Evolutionary conservation across 35 echinoderm and acorn worm genomes (phyloP).

Genomic region (Acanthaster planci): DNA sequence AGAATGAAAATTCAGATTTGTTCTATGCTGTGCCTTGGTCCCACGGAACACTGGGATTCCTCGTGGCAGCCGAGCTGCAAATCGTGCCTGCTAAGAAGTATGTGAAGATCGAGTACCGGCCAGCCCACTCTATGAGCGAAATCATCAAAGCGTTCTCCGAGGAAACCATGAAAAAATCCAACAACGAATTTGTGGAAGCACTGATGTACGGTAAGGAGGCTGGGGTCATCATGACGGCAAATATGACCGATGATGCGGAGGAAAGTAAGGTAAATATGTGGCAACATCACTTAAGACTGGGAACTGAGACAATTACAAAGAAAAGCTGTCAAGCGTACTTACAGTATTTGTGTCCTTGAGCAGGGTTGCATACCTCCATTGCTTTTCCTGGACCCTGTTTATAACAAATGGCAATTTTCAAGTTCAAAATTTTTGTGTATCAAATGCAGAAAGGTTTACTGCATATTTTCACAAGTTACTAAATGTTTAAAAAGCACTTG

Average conservation of each 20-base stretch:
- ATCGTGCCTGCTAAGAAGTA: slow-evolving; percentile 86
- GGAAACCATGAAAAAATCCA: background rate
- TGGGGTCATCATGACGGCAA: slow-evolving; percentile 80
- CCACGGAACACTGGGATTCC: slow-evolving; percentile 81
- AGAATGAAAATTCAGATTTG: slow-evolving; percentile 86
- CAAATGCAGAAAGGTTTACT: too few species aligned
- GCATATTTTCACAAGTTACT: too few species aligned
- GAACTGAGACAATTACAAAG: too few species aligned
- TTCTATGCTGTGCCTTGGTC: slow-evolving; percentile 93
- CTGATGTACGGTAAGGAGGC: slow-evolving; percentile 72
- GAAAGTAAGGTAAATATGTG: slow-evolving; percentile 54
- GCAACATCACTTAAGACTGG: too few species aligned
- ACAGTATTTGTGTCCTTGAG: too few species aligned
- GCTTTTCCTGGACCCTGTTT: too few species aligned
- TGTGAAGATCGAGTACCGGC: slow-evolving; percentile 75
- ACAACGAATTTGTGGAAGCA: slow-evolving; percentile 87
- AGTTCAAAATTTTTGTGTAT: too few species aligned
- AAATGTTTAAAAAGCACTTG: too few species aligned
- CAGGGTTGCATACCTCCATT: too few species aligned
- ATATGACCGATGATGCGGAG: slow-evolving; percentile 71
- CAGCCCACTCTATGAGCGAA: slow-evolving; percentile 63
- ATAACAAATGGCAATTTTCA: too few species aligned
- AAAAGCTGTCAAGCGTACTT: too few species aligned
- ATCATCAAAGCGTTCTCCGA: slow-evolving; percentile 53
- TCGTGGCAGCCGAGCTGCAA: slow-evolving; percentile 79